These are phyloP conservation scores for Hippocampus comes DNA, from an alignment of 2,113 vertebrate species.

Conservation along the genomic window DNA sequence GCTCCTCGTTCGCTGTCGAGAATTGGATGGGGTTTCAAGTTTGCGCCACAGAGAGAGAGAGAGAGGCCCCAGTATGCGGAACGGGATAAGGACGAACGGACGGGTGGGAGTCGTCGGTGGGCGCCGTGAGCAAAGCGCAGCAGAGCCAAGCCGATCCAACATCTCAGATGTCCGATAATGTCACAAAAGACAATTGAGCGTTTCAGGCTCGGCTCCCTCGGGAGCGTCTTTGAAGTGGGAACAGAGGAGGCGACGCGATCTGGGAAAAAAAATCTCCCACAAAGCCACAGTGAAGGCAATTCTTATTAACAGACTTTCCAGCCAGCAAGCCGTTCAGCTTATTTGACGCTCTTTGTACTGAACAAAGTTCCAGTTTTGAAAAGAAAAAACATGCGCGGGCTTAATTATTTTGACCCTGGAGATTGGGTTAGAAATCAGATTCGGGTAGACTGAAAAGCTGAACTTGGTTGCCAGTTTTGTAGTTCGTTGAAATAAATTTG, in stretches of 20 bases:
- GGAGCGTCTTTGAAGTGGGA: slow-evolving; percentile 53
- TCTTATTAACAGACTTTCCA: slow-evolving; percentile 9
- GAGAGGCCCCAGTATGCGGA: neutral
- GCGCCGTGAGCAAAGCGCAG: slow-evolving; percentile 28
- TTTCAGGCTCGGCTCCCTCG: slow-evolving; percentile 44
- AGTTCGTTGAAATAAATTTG: no score
- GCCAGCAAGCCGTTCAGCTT: neutral
- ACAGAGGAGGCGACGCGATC: slow-evolving; percentile 14
- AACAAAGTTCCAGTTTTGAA: no score
- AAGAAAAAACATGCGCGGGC: neutral
- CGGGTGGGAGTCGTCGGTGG: slow-evolving; percentile 1
- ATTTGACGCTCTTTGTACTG: neutral
- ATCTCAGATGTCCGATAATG: slow-evolving; percentile 66
- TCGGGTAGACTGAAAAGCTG: no score
- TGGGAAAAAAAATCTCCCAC: slow-evolving; percentile 26
- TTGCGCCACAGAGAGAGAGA: neutral
- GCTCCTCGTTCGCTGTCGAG: neutral
- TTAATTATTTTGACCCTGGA: no score
- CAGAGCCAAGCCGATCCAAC: slow-evolving; percentile 21
- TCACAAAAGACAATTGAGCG: slow-evolving; percentile 53
- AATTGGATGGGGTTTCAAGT: slow-evolving; percentile 2
- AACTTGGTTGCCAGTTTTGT: no score
- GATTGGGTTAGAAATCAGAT: no score
- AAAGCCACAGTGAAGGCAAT: slow-evolving; percentile 28
- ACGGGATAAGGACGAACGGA: neutral